A percentile compares a stretch with the other conserved stretches of the same genome.
phyloP scores from a whole-genome alignment of 2,797 vertebrate genomes.

The Garrulus glandarius region DNA sequence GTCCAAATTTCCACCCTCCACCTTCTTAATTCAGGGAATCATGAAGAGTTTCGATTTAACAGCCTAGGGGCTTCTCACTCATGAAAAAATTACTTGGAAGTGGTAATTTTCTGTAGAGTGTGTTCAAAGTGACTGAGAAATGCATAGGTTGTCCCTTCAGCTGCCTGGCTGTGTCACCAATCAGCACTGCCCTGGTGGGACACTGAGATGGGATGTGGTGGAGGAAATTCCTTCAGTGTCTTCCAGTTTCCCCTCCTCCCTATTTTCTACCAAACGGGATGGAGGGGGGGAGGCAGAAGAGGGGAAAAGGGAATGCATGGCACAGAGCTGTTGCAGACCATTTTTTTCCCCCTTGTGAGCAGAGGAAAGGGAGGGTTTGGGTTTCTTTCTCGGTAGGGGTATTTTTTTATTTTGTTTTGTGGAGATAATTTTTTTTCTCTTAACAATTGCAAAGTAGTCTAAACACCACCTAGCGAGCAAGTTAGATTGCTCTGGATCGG shows the following conservation, averaged over 20 bases:
- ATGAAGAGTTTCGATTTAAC: background rate
- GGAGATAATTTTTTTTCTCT: background rate
- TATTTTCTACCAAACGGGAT: accelerated
- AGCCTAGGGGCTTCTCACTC: background rate
- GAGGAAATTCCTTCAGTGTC: background rate
- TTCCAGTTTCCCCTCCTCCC: background rate
- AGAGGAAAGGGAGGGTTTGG: background rate
- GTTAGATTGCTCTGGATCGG: background rate
- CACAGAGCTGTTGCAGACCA: background rate
- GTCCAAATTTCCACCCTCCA: background rate
- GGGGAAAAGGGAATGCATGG: background rate
- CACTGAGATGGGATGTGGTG: background rate
- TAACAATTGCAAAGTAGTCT: background rate
- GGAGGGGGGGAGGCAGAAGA: too few species aligned
- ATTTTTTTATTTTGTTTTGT: background rate
- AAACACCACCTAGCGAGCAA: background rate
- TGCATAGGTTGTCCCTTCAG: accelerated
- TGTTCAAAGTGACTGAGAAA: background rate
- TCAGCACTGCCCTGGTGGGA: too few species aligned
- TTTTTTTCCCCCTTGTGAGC: background rate
- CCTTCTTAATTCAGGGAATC: background rate
- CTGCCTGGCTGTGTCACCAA: background rate
- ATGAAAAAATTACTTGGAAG: background rate
- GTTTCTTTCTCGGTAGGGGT: background rate
- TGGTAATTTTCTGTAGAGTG: background rate